Evolutionary conservation across 2,113 vertebrate species (phyloP).

Genomic region (Zootoca vivipara): DNA sequence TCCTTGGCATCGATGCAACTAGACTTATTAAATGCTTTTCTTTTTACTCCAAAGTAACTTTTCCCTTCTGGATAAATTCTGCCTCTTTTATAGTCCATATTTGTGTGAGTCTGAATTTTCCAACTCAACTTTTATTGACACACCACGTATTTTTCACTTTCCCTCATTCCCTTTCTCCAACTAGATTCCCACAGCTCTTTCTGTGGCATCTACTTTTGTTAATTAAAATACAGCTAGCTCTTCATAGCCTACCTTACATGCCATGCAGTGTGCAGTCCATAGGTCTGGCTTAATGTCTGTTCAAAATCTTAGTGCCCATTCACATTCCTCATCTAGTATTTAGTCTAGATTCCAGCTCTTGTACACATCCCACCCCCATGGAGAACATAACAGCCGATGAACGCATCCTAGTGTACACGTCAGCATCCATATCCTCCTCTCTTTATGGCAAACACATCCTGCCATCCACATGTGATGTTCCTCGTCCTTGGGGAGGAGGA

Average conservation of each 20-base stretch:
- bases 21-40: not conserved
- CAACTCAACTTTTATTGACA: not conserved
- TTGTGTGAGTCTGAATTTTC: not conserved
- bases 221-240: not conserved
- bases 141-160: not conserved
- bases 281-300: not conserved
- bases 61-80: not conserved
- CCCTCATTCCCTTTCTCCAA: not conserved
- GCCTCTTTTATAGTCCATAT: not conserved
- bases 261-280: not conserved
- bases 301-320: not conserved
- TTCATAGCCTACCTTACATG: not conserved
- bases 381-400: not conserved
- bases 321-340: not conserved
- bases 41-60: not conserved
- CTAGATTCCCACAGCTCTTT: not conserved
- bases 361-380: not conserved
- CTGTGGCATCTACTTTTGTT: not conserved
- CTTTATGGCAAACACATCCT: not conserved
- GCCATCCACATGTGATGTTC: not conserved
- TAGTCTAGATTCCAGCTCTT: not conserved
- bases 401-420: not conserved
- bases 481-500: not conserved
- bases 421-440: not conserved
- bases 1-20: not conserved